phyloP scores from a whole-genome alignment of 37 sponge, comb jelly and placozoan species.

The Crambe crambe region DNA sequence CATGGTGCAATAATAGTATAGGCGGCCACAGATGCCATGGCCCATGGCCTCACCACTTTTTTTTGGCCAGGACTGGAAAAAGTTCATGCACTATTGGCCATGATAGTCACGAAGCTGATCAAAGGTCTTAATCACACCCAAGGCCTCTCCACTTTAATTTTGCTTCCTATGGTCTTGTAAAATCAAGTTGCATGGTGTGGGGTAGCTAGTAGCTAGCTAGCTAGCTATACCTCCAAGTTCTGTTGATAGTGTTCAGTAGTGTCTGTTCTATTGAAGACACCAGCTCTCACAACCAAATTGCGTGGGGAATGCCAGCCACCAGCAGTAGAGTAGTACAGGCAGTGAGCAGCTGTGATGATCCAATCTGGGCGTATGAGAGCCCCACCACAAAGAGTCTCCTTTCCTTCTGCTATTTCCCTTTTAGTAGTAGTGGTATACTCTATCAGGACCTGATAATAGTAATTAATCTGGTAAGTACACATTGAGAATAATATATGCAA shows the following conservation, averaged over 20 bases:
- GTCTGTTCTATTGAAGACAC: constrained; percentile 40
- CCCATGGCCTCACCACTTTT: too few species aligned
- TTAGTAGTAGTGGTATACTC: constrained; percentile 1
- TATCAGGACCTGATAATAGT: constrained; percentile 37
- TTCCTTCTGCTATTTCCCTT: not conserved
- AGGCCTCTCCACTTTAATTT: too few species aligned
- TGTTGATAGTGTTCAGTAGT: constrained; percentile 3
- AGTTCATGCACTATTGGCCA: too few species aligned
- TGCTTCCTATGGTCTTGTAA: too few species aligned
- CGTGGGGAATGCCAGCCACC: not conserved
- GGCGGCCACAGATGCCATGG: too few species aligned
- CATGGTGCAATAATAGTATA: too few species aligned
- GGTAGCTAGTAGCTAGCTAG: too few species aligned
- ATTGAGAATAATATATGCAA: not conserved
- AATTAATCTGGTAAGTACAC: too few species aligned
- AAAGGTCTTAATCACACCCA: too few species aligned
- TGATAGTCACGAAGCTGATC: too few species aligned
- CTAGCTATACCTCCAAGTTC: not conserved
- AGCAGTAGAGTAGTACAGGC: constrained; percentile 10
- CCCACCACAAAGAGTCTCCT: constrained; percentile 32
- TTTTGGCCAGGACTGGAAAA: too few species aligned
- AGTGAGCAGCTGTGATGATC: constrained; percentile 65
- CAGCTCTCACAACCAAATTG: constrained; percentile 23
- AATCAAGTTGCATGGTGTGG: too few species aligned
- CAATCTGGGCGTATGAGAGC: constrained; percentile 46